A percentile compares a stretch with the other conserved stretches of the same genome.
Evolutionary conservation across 2,797 vertebrate species (phyloP).

Genomic region (Huso huso): DNA sequence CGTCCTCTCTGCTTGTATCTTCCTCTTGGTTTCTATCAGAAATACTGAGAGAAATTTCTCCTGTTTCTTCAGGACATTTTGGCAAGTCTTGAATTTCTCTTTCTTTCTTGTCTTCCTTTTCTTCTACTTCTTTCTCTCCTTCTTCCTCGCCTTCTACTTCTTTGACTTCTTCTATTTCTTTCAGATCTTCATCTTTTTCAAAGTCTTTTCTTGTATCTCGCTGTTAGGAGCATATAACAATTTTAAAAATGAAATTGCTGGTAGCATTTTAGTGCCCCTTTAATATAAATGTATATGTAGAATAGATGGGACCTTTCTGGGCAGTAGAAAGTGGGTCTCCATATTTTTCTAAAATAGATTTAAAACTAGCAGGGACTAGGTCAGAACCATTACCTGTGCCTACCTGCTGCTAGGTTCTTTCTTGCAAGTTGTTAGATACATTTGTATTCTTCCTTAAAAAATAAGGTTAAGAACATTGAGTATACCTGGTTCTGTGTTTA

Average conservation of each 20-base stretch:
- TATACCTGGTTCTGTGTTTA: no score
- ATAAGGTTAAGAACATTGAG: no score
- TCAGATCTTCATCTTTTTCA: conserved; percentile 39
- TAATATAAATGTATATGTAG: no score
- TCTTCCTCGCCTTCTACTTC: conserved; percentile 40
- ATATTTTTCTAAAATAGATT: no score
- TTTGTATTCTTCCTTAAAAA: no score
- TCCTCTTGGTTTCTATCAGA: conserved; percentile 5
- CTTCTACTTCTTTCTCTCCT: conserved; percentile 30
- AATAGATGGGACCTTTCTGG: no score
- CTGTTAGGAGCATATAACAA: conserved; percentile 34
- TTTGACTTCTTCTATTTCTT: conserved; percentile 25
- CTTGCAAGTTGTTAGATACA: no score
- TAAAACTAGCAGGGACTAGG: no score
- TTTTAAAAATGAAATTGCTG: background rate
- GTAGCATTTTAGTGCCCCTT: no score
- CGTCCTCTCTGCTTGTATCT: background rate
- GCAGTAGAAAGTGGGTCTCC: no score
- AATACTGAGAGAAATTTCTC: conserved; percentile 7
- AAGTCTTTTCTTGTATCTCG: conserved; percentile 38
- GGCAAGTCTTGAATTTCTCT: conserved; percentile 37
- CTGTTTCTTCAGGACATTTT: conserved; percentile 19
- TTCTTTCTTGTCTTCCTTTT: conserved; percentile 28
- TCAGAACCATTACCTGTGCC: no score
- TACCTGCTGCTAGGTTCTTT: no score